Conservation (phyloP, 2,888 invertebrate genomes). For the Lampropteryx suffumata region DNA sequence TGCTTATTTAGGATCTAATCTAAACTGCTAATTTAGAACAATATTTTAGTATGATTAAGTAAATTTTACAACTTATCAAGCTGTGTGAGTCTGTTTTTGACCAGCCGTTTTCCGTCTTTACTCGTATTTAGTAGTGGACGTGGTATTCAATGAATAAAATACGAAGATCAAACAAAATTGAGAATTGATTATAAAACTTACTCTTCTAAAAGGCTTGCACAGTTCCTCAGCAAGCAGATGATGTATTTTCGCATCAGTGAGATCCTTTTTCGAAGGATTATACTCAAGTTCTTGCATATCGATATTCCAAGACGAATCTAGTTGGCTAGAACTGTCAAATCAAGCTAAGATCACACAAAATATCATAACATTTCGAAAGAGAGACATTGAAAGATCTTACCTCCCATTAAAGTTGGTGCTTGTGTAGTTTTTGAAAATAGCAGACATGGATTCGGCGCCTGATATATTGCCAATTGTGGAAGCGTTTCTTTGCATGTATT, state of each 20-base stretch:
- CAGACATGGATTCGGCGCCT: slow-evolving; percentile 95
- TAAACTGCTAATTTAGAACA: too few relatives aligned
- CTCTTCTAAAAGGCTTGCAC: slow-evolving; percentile 93
- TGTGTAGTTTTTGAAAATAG: slow-evolving; percentile 94
- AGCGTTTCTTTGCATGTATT: slow-evolving; percentile 93
- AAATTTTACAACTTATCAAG: too few relatives aligned
- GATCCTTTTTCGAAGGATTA: slow-evolving; percentile 94
- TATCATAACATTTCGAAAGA: slow-evolving; percentile 5
- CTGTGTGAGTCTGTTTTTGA: too few relatives aligned
- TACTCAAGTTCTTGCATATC: slow-evolving; percentile 97
- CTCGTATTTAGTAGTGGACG: too few relatives aligned
- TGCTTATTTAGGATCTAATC: too few relatives aligned
- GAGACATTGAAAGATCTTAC: slow-evolving; percentile 62
- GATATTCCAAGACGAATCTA: slow-evolving; percentile 94
- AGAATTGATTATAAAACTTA: slow-evolving; percentile 83
- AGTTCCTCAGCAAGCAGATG: slow-evolving; percentile 95
- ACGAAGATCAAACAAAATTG: too few relatives aligned
- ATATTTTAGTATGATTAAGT: too few relatives aligned
- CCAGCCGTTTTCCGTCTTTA: too few relatives aligned
- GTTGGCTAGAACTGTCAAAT: slow-evolving; percentile 87
- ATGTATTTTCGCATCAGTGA: slow-evolving; percentile 97
- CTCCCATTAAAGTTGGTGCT: slow-evolving; percentile 92
- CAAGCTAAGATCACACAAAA: slow-evolving; percentile 23
- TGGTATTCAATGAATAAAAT: too few relatives aligned
- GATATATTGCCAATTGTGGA: slow-evolving; percentile 94